Conservation (phyloP, 1,140 invertebrate genomes). For the Hycleus cichorii region DNA sequence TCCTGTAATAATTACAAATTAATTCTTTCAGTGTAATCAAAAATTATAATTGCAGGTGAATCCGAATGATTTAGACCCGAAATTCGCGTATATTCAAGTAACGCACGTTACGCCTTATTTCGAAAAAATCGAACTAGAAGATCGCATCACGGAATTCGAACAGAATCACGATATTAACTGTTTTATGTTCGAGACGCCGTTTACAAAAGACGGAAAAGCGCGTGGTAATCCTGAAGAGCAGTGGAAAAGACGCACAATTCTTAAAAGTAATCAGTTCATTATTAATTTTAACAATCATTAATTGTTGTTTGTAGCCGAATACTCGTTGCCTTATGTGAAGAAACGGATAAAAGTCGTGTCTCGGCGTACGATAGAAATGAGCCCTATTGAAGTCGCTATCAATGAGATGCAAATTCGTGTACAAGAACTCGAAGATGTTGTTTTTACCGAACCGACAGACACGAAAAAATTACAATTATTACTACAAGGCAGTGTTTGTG, state of each 20-base stretch:
- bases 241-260: slow-evolving; percentile 77
- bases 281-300: not conserved
- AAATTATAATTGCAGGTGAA: slow-evolving; percentile 56
- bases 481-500: slow-evolving; percentile 83
- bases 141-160: slow-evolving; percentile 71
- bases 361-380: slow-evolving; percentile 69
- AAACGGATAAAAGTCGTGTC: slow-evolving; percentile 73
- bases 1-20: slow-evolving; percentile 49
- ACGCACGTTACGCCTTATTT: slow-evolving; percentile 78
- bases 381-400: slow-evolving; percentile 89
- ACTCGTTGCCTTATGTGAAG: slow-evolving; percentile 86
- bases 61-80: slow-evolving; percentile 66
- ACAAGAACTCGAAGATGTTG: slow-evolving; percentile 76
- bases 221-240: slow-evolving; percentile 79
- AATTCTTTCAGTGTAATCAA: too few species aligned
- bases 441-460: slow-evolving; percentile 70
- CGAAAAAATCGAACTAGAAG: slow-evolving; percentile 58
- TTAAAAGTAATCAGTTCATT: slow-evolving; percentile 57
- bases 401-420: slow-evolving; percentile 86
- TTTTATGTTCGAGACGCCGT: slow-evolving; percentile 92
- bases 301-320: slow-evolving; percentile 55
- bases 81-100: slow-evolving; percentile 86
- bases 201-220: slow-evolving; percentile 74
- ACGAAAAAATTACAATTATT: slow-evolving; percentile 83
- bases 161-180: slow-evolving; percentile 77